Conservation (phyloP, 2,797 vertebrate species). For the Nyctalus aviator region DNA sequence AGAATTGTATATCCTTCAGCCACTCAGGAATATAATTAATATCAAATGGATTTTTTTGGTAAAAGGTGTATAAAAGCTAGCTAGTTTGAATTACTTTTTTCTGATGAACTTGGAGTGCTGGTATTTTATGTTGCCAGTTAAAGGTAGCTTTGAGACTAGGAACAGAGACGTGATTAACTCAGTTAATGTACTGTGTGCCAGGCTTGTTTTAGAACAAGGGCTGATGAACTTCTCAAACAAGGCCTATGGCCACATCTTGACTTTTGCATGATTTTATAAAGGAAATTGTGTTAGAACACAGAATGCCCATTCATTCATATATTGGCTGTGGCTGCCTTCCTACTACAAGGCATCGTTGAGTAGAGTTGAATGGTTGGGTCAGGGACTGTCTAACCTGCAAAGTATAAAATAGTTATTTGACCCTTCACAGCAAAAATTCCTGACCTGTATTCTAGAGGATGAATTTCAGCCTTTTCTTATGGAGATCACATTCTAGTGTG, state of each 20-base stretch:
- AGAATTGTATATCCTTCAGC: not conserved
- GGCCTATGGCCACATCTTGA: not conserved
- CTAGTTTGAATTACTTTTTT: not conserved
- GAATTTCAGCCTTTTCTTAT: not conserved
- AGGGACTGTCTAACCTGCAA: not conserved
- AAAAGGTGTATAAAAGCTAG: not conserved
- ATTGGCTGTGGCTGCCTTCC: not conserved
- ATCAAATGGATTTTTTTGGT: not conserved
- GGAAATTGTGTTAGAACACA: not conserved
- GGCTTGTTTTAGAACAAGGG: not conserved
- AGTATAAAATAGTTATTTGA: not conserved
- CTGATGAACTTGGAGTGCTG: not conserved
- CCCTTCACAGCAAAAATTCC: not conserved
- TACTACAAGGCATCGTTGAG: not conserved
- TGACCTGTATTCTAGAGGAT: not conserved
- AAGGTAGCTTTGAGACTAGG: slow-evolving; percentile 9
- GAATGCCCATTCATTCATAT: not conserved
- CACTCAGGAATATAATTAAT: not conserved
- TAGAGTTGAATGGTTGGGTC: not conserved
- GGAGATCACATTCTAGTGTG: not conserved
- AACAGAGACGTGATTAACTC: not conserved
- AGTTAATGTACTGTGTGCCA: not conserved
- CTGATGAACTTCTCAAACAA: not conserved
- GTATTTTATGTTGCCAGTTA: not conserved
- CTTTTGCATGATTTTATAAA: slow-evolving; percentile 17